phyloP scores from a whole-genome alignment of 2,113 vertebrate species.

The Ageneiosus marmoratus region DNA sequence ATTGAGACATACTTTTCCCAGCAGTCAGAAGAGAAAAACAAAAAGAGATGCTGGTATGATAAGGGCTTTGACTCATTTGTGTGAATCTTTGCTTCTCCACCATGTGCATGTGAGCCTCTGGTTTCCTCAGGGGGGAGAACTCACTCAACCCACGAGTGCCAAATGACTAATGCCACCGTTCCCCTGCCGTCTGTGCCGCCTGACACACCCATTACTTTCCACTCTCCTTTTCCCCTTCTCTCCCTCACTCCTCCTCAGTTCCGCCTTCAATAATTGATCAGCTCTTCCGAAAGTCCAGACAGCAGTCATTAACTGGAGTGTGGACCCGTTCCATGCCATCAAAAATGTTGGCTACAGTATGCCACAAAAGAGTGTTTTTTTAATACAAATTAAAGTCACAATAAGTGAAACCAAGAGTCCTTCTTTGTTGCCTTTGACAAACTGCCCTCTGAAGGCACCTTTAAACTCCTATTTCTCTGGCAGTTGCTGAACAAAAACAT shows the following conservation, averaged over 20 bases:
- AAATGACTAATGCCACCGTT: slow-evolving; percentile 55
- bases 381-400: slow-evolving; percentile 29
- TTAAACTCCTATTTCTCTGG: slow-evolving; percentile 44
- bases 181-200: slow-evolving; percentile 44
- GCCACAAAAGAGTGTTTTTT: slow-evolving; percentile 9
- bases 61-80: slow-evolving; percentile 46
- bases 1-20: slow-evolving; percentile 1
- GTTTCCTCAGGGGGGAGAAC: slow-evolving; percentile 48
- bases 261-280: slow-evolving; percentile 58
- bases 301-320: slow-evolving; percentile 50
- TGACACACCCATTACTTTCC: slow-evolving; percentile 49
- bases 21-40: slow-evolving; percentile 20
- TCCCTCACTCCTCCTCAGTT: slow-evolving; percentile 34
- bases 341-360: slow-evolving; percentile 32
- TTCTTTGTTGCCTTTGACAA: slow-evolving; percentile 5
- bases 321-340: slow-evolving; percentile 28
- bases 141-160: slow-evolving; percentile 51
- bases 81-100: slow-evolving; percentile 23
- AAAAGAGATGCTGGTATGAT: slow-evolving; percentile 34
- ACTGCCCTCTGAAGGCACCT: slow-evolving; percentile 32
- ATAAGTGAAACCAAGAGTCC: background rate
- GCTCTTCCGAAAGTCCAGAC: slow-evolving; percentile 50
- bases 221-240: slow-evolving; percentile 38
- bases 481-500: slow-evolving; percentile 37
- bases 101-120: slow-evolving; percentile 49